Base-by-base conservation (phyloP, 2,113 vertebrate genomes). In the Urocitellus parryii region DNA sequence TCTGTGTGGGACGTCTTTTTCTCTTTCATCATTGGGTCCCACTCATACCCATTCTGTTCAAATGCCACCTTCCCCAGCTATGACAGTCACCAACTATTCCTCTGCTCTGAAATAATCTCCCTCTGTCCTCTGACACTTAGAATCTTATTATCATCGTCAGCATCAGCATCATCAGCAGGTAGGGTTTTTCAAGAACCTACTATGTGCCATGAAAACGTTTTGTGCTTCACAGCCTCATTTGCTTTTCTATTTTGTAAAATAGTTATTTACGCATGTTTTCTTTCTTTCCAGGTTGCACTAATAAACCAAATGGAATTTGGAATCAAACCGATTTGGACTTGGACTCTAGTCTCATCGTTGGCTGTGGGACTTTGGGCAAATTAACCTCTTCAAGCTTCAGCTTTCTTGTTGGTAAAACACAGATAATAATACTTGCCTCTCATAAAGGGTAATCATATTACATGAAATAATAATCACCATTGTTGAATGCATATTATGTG, bases 401-500 rank as follows among this genome's bases (percentile, higher is more conserved):
- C 80, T 78, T 93, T 83, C 58, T n/a, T 42, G 34, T 34, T 93
- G 87, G 56, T 51, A 37, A 92, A 88, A 80, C 61, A 27, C 24
- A 27, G 32, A 79, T 27, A 83, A 27, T 37, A 48, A 85, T 29
- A 20, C 10, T 90, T 91, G 86, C 67, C 65, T 88, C 48, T 88
- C 48, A 34, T 78, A 34, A 14, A 1, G 70, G 48, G 18, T 70
- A 25, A 53, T 74, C 78, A 73, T 88, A 86, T 25, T 79, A 34
- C 45, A 74, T 91, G 79, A 96, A 95, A 79, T 92, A 96, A 93
- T 70, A 90, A 92, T 82, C 14, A 3, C 72, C n/a, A 81, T 96
- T 90, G 65, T 51, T 17, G 73, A 92, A 68, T 95, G 77, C 63
- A 72, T 84, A 84, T 85, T 92, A 76, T 74, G 56, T 91, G 42